A percentile compares a stretch with the other conserved stretches of the same genome.
phyloP scores from a whole-genome alignment of 2,113 vertebrate species.

The Toxotes jaculatrix region DNA sequence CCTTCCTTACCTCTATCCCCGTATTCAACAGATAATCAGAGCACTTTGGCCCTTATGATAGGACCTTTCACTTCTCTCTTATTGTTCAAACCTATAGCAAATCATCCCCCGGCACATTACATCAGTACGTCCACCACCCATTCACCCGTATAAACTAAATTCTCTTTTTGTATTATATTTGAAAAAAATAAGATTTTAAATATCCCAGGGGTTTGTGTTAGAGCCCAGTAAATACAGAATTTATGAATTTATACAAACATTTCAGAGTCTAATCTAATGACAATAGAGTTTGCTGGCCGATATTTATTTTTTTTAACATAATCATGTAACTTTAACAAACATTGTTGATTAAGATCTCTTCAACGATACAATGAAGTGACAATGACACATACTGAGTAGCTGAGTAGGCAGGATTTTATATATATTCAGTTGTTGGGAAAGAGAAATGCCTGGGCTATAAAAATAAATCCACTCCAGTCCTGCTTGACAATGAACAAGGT shows the following conservation, averaged over 20 bases:
- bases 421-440: no score
- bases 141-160: background rate
- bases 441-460: no score
- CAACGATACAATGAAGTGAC: no score
- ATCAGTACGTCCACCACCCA: background rate
- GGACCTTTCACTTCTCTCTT: conserved; percentile 2
- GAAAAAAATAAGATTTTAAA: background rate
- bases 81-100: conserved; percentile 21
- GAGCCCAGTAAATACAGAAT: background rate
- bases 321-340: no score
- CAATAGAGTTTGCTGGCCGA: no score
- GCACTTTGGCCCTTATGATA: background rate
- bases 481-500: background rate
- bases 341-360: no score
- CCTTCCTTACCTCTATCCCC: conserved; percentile 2
- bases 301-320: no score
- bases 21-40: conserved; percentile 55
- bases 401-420: no score
- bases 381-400: no score
- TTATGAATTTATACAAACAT: no score
- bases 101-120: background rate
- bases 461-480: background rate
- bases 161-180: background rate
- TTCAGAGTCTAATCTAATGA: no score
- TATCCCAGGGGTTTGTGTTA: background rate